These are phyloP conservation scores for Xenopus borealis DNA, from an alignment of 2,113 vertebrate species.

Conservation along the genomic window DNA sequence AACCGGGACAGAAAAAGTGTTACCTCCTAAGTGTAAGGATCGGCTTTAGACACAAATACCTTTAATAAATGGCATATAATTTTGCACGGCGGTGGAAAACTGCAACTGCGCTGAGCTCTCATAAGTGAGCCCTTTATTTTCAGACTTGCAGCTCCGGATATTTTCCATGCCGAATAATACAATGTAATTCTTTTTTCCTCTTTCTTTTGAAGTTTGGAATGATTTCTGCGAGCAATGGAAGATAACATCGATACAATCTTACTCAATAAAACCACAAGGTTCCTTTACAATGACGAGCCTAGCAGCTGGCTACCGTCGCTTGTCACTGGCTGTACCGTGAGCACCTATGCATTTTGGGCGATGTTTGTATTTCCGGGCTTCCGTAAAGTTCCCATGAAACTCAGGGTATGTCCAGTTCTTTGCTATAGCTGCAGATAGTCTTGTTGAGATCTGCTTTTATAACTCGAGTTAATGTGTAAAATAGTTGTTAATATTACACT, in stretches of 20 bases:
- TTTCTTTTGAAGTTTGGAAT: not conserved
- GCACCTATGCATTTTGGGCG: constrained; percentile 64
- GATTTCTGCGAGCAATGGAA: constrained; percentile 58
- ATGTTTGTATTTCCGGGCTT: constrained; percentile 65
- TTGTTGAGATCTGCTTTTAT: too few species aligned
- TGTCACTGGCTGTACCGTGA: constrained; percentile 52
- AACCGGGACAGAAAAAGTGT: too few species aligned
- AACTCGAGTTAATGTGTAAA: not conserved
- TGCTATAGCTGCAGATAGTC: not conserved
- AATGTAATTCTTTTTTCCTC: too few species aligned
- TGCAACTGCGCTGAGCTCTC: too few species aligned
- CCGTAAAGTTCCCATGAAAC: constrained; percentile 58
- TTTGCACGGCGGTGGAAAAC: too few species aligned
- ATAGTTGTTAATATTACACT: not conserved
- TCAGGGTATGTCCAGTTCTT: constrained; percentile 56
- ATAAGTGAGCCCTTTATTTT: too few species aligned
- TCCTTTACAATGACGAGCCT: constrained; percentile 33
- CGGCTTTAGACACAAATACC: too few species aligned
- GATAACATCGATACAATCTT: constrained; percentile 66
- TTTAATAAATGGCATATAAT: too few species aligned
- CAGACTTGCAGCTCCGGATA: too few species aligned
- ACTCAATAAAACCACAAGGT: constrained; percentile 47
- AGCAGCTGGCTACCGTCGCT: constrained; percentile 50
- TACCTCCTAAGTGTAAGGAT: too few species aligned
- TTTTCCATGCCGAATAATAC: too few species aligned